Percentiles rank a stretch among this genome's conserved stretches.
Conservation (phyloP, 2,113 vertebrate genomes). For the Merops nubicus region DNA sequence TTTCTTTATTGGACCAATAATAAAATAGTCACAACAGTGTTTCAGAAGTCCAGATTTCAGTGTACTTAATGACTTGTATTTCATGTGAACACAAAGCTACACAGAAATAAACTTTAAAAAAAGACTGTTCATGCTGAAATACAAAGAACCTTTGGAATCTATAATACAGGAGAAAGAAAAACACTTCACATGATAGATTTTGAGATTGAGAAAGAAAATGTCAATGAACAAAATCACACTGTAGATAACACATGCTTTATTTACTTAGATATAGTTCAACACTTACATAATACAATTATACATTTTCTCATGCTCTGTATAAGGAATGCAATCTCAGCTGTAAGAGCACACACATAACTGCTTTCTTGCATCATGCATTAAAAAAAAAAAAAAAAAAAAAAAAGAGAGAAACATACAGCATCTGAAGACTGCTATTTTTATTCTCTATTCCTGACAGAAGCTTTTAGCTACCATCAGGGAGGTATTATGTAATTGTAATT, state of each 20-base stretch:
- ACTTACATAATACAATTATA: background rate
- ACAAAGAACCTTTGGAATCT: background rate
- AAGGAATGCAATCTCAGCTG: background rate
- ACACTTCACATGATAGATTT: background rate
- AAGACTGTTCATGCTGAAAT: background rate
- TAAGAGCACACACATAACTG: background rate
- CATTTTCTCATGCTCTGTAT: background rate
- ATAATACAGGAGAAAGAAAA: background rate
- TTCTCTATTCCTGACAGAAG: background rate
- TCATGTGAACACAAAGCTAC: background rate
- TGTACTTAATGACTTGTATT: background rate
- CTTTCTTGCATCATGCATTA: background rate
- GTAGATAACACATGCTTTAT: background rate
- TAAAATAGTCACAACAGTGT: background rate
- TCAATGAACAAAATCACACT: background rate
- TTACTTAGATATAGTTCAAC: background rate
- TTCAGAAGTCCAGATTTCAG: background rate
- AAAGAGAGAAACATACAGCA: background rate
- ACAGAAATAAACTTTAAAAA: background rate
- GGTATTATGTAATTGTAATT: background rate
- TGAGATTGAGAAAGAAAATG: background rate
- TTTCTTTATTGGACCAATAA: background rate
- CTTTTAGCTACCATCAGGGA: background rate
- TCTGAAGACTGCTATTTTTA: background rate
- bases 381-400: background rate